These are phyloP conservation scores for Caranx ignobilis DNA, from an alignment of 2,113 vertebrate genomes.

Conservation along the genomic window DNA sequence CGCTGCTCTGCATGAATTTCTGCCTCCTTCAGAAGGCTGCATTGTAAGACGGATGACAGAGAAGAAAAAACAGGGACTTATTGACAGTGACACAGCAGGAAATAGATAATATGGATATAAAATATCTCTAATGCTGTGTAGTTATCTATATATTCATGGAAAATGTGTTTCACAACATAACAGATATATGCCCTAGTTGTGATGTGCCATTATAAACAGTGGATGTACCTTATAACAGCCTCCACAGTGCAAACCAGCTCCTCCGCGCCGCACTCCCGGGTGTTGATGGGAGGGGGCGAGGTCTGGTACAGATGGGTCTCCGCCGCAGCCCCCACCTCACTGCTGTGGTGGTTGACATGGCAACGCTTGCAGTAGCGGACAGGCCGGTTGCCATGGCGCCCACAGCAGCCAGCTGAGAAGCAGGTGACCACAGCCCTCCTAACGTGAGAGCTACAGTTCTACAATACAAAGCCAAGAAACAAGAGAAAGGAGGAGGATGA, in stretches of 20 bases:
- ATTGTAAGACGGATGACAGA: conserved; percentile 8
- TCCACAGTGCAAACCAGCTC: conserved; percentile 98
- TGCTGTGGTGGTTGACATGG: conserved; percentile 98
- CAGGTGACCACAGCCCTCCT: conserved; percentile 97
- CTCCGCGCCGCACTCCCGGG: conserved; percentile 96
- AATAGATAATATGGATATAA: not conserved
- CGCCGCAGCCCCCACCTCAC: conserved; percentile 91
- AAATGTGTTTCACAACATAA: not conserved
- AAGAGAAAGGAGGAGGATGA: conserved; percentile 6
- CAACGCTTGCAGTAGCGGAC: conserved; percentile 98
- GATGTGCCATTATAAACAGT: not conserved
- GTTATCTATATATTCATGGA: conserved; percentile 2
- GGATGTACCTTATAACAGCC: conserved; percentile 94
- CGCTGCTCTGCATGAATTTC: conserved; percentile 97
- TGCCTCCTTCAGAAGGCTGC: conserved; percentile 96
- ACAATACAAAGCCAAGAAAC: conserved; percentile 32
- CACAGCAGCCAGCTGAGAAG: conserved; percentile 98
- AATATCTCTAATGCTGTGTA: not conserved
- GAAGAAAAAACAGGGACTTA: not conserved
- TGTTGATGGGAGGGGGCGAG: conserved; percentile 98
- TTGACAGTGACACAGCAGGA: not conserved
- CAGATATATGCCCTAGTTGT: not conserved
- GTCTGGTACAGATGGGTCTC: conserved; percentile 99
- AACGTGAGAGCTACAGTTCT: conserved; percentile 99
- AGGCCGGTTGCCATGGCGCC: conserved; percentile 96